phyloP scores from a whole-genome alignment of 1,140 invertebrate species.

The Philotrypesis tridentata region DNA sequence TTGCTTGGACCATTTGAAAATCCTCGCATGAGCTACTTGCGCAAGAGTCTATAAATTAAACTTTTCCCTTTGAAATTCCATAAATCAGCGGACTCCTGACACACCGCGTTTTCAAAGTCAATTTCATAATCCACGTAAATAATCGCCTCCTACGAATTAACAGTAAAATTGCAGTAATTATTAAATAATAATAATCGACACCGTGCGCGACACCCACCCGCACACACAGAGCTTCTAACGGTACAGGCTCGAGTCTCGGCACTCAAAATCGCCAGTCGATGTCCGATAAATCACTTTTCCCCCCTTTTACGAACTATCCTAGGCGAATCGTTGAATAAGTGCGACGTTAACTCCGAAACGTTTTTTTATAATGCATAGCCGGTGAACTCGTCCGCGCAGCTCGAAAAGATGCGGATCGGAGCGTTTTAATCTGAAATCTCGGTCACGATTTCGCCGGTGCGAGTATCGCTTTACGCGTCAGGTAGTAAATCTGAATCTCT shows the following conservation, averaged over 20 bases:
- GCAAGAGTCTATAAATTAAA: background rate
- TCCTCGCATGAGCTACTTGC: background rate
- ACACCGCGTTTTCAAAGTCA: background rate
- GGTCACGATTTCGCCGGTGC: background rate
- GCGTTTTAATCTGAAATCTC: conserved; percentile 16
- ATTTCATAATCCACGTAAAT: background rate
- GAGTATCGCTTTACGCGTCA: background rate
- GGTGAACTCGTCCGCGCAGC: background rate
- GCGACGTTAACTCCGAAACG: conserved; percentile 1
- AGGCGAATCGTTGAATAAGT: background rate
- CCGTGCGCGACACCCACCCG: too few species aligned
- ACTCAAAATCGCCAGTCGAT: background rate
- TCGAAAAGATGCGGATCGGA: background rate
- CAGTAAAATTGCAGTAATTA: background rate
- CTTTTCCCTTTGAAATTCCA: background rate
- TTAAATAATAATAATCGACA: background rate
- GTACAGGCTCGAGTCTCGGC: background rate
- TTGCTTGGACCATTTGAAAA: background rate
- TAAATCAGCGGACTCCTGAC: background rate
- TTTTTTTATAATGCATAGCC: background rate
- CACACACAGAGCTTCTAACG: background rate
- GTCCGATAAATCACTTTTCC: background rate
- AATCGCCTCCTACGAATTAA: background rate
- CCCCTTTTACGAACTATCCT: background rate
- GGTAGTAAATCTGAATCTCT: conserved; percentile 18